Base-by-base conservation (phyloP, 2,113 vertebrate genomes). In the Grantiella picta region DNA sequence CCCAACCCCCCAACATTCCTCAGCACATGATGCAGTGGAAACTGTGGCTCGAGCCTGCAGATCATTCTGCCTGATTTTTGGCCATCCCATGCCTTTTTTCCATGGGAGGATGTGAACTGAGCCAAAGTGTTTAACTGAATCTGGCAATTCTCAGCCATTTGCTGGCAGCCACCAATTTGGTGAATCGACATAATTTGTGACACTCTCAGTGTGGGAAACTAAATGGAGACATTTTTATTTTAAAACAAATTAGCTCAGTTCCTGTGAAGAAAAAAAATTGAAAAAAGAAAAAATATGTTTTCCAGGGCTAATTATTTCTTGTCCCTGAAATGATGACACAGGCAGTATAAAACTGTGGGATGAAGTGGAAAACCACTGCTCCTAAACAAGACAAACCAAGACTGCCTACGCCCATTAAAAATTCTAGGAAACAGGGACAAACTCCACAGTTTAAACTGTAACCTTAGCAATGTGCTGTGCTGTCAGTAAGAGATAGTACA, bases 11-110 rank as follows among this genome's bases (percentile, higher is more conserved):
- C 38, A 18, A 64, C 93, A 96, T 97, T 97, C 95, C 82, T 92
- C 36, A 94, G 79, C 23, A 78, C 94, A 95, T 90, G 94, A 96
- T 96, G 94, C 88, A 97, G 90, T 97, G 96, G 95, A 97, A 97
- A 97, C 31, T 96, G 82, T 83, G 93, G 85, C 90, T 96, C 1
- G 0, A 93, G 90, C 12, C 49, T 93, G 90, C 64, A 88, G 90
- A 96, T 95, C 86, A 68, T 95, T 89, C 88, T 95, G 93, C 85
- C 79, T 95, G 80, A 84, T 92, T 95, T 94, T 96, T 97, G 94
- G 92, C 90, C 56, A 92, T 92, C 76, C 56, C 64, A 68, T 96
- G 40, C 77, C 85, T 96, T 96, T 97, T 97, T 97, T 97, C 95
- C 93, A 86, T 83, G 95, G 88, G 94, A 97, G 90, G 93, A 95